Evolutionary conservation across 2,113 vertebrate genomes (phyloP).

Genomic region (Trichechus manatus): DNA sequence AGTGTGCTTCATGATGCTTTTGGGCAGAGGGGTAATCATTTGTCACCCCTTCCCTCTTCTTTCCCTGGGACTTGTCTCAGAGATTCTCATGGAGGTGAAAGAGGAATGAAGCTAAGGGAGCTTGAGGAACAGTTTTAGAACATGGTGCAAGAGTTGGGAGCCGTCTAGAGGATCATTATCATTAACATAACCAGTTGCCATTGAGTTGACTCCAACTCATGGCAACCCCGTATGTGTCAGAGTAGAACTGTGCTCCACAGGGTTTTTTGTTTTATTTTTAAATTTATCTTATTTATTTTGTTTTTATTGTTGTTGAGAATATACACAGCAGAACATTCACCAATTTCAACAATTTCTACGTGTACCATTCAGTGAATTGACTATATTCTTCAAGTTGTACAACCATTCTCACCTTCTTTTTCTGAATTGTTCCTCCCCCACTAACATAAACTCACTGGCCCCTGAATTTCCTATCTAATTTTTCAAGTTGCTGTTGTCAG

Average conservation of each 20-base stretch:
- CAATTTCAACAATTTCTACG: no score
- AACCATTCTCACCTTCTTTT: background rate
- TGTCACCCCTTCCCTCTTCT: background rate
- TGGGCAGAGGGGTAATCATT: no score
- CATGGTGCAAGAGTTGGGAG: background rate
- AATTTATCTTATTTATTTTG: background rate
- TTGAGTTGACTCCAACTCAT: background rate
- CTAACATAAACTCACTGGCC: background rate
- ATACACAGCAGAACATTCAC: background rate
- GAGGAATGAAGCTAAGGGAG: background rate
- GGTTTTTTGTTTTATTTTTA: background rate
- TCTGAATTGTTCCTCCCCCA: background rate
- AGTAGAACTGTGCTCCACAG: background rate
- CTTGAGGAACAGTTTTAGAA: background rate
- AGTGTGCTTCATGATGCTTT: background rate
- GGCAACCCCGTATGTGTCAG: background rate
- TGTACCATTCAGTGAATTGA: background rate
- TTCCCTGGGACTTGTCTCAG: background rate
- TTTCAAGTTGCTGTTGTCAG: background rate
- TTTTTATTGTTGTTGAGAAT: background rate
- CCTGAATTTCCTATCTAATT: no score
- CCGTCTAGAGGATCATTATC: background rate
- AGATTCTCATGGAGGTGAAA: background rate
- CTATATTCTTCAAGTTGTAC: background rate
- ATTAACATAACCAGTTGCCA: background rate